A percentile compares a stretch with the other conserved stretches of the same genome.
Conservation (phyloP, 2,888 invertebrate species). For the Cheilosia scutellata region DNA sequence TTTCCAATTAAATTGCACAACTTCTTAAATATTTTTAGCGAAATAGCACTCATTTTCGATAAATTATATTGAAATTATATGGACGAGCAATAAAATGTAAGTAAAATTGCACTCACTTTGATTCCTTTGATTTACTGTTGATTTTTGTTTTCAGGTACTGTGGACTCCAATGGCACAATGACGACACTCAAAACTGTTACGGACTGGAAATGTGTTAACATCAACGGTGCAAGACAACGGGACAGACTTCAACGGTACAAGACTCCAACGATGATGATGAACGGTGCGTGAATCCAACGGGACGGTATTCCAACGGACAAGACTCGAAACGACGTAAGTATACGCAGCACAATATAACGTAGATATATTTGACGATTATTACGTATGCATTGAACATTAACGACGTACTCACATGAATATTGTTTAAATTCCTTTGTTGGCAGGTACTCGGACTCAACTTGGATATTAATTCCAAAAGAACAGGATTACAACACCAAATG, state of each 20-base stretch:
- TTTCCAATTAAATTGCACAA: slow-evolving; percentile 1
- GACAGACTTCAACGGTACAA: too few relatives aligned
- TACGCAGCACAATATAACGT: too few relatives aligned
- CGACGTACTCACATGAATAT: too few relatives aligned
- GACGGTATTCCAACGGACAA: not conserved
- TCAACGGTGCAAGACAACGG: too few relatives aligned
- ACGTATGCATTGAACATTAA: too few relatives aligned
- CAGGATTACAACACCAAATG: too few relatives aligned
- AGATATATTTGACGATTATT: too few relatives aligned
- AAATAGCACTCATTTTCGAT: not conserved
- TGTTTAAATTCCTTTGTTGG: too few relatives aligned
- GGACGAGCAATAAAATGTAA: not conserved
- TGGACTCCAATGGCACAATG: not conserved
- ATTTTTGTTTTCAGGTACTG: slow-evolving; percentile 8
- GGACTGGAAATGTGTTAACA: too few relatives aligned
- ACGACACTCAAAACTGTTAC: not conserved
- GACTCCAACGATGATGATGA: not conserved
- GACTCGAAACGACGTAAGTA: not conserved
- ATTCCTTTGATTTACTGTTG: not conserved
- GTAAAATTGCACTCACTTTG: slow-evolving; percentile 12
- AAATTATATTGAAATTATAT: not conserved
- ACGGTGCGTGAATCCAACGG: not conserved
- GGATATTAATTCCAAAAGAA: too few relatives aligned
- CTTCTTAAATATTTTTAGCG: slow-evolving; percentile 1
- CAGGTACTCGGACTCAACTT: too few relatives aligned